Conservation (phyloP, 2,888 invertebrate genomes). For the Tiliacea citrago region DNA sequence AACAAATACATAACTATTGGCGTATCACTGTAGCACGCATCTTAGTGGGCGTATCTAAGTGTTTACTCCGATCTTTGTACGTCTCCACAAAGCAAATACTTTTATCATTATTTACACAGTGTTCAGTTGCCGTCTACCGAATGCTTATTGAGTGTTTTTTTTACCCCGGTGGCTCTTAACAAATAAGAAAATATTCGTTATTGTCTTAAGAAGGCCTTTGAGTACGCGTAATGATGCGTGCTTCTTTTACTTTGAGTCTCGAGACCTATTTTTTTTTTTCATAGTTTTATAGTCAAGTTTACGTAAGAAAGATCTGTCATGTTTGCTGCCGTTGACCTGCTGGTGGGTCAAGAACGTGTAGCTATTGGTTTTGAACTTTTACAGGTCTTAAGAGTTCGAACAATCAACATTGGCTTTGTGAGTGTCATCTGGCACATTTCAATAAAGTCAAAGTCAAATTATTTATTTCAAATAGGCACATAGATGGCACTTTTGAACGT, state of each 20-base stretch:
- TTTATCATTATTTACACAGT: slow-evolving; percentile 89
- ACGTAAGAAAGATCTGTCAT: slow-evolving; percentile 27
- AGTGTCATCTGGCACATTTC: slow-evolving; percentile 2
- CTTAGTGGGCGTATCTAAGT: slow-evolving; percentile 83
- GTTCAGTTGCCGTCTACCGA: slow-evolving; percentile 85
- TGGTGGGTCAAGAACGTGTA: slow-evolving; percentile 21
- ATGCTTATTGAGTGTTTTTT: slow-evolving; percentile 79
- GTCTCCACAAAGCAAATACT: slow-evolving; percentile 87
- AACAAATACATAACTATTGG: slow-evolving; percentile 73
- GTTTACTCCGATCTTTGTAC: slow-evolving; percentile 88
- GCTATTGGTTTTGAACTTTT: slow-evolving; percentile 18
- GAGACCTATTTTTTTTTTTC: slow-evolving; percentile 42
- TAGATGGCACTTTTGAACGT: too few species aligned
- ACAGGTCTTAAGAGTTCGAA: slow-evolving; percentile 1
- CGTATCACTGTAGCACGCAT: slow-evolving; percentile 76
- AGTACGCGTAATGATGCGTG: slow-evolving; percentile 64
- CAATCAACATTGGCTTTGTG: slow-evolving; percentile 19
- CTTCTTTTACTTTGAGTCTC: slow-evolving; percentile 50
- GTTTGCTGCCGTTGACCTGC: slow-evolving; percentile 36
- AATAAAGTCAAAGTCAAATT: too few species aligned
- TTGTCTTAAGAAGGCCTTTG: slow-evolving; percentile 73
- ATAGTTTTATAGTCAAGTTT: slow-evolving; percentile 42
- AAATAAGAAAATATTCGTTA: slow-evolving; percentile 77
- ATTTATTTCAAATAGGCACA: too few species aligned
- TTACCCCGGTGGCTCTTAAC: slow-evolving; percentile 74